Evolutionary conservation across 2,888 invertebrate species (phyloP), one percentile per base, ranked within the genome.

Genomic region (Lamellibrachia columna): DNA sequence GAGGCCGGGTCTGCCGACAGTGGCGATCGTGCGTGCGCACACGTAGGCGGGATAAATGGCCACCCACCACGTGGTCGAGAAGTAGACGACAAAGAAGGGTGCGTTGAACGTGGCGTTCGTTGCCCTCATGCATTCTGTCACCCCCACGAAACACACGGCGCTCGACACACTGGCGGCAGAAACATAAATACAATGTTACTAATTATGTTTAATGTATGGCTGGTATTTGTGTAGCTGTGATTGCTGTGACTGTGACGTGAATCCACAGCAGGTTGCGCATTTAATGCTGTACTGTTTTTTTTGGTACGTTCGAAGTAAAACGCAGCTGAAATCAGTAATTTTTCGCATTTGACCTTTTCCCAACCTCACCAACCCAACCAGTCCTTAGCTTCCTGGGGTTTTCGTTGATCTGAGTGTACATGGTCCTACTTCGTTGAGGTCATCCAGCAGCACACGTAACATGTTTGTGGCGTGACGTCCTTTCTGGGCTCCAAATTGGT

Each of bases 71-170:
- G 98, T 98, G 92, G 98, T 98, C 96, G 98, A 98, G 96, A 99
- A 98, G 98, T 99, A 99, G 55, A 99, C 98, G 8, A 98, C 98
- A 97, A 99, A 98, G 97, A 99, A 99, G 92, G 99, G 99, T 15
- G 99, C 99, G 96, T 98, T 98, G 97, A 98, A 98, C 9, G 90
- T 90, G 2, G 93, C 92, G 90, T 94, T 93, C 52, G 94, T 93
- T 52, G 94, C 93, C 92, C 95, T 94, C 60, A 94, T 93, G 4
- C 98, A 98, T 96, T 99, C 98, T 1, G 98, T 98, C n/a, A 98
- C 98, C 0, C 98, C 98, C 91, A 98, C 98, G 98, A 98, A 99
- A 22, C 98, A 98, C 9, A 98, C 98, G n/a, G 98, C 98, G 92
- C 98, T 75, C 75, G 75, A 75, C 22, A 75, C 6, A n/a, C 75